A percentile compares a stretch with the other conserved stretches of the same genome.
These are phyloP conservation scores for Euthynnus affinis DNA, from an alignment of 2,797 vertebrate genomes.

Conservation along the genomic window DNA sequence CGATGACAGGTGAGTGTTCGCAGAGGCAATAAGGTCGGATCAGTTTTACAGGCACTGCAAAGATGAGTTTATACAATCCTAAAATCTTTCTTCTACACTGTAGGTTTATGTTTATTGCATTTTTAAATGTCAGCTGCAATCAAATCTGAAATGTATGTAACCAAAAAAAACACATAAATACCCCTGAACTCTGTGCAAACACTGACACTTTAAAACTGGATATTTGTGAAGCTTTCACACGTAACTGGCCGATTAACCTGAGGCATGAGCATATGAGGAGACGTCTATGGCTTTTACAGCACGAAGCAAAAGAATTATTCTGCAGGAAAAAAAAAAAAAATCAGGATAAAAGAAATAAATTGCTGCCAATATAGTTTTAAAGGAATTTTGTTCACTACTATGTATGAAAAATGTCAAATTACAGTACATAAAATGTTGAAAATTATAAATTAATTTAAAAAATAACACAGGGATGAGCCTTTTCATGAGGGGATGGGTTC, in stretches of 20 bases:
- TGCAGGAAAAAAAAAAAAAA: neutral
- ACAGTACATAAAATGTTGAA: slow-evolving; percentile 60
- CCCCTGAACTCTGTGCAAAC: slow-evolving; percentile 43
- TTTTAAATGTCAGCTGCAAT: slow-evolving; percentile 12
- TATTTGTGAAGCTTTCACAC: slow-evolving; percentile 30
- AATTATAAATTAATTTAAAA: slow-evolving; percentile 77
- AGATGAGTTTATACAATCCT: slow-evolving; percentile 59
- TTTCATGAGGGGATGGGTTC: slow-evolving; percentile 49
- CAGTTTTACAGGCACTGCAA: slow-evolving; percentile 75
- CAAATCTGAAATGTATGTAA: slow-evolving; percentile 42
- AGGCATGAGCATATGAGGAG: slow-evolving; percentile 30
- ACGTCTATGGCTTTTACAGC: slow-evolving; percentile 40
- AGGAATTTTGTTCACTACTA: slow-evolving; percentile 4
- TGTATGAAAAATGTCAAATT: slow-evolving; percentile 20
- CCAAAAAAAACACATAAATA: slow-evolving; percentile 50
- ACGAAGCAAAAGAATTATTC: neutral
- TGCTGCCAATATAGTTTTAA: slow-evolving; percentile 11
- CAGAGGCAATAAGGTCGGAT: slow-evolving; percentile 63
- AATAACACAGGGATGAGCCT: slow-evolving; percentile 72
- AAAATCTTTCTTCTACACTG: slow-evolving; percentile 21
- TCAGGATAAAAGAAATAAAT: neutral
- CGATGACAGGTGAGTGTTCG: slow-evolving; percentile 46
- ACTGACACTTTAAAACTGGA: neutral
- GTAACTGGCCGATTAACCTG: slow-evolving; percentile 28
- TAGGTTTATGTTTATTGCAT: slow-evolving; percentile 50